phyloP scores from a whole-genome alignment of 2,797 vertebrate genomes.

The Tokudaia tokunoshimensis region DNA sequence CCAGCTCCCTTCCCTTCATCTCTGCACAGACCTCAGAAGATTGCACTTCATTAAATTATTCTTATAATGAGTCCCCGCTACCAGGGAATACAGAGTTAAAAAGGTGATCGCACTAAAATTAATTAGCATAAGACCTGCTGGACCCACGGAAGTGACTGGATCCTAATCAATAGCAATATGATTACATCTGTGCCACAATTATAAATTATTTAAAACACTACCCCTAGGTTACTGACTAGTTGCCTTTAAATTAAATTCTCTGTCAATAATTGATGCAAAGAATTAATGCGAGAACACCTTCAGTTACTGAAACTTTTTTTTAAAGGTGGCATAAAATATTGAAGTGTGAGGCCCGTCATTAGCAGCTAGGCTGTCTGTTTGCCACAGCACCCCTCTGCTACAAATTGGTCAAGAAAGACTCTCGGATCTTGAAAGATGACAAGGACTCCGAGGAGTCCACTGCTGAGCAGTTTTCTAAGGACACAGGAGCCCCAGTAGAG shows the following conservation, averaged over 20 bases:
- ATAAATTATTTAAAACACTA: constrained; percentile 98
- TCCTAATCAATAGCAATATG: constrained; percentile 98
- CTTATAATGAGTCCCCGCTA: constrained; percentile 89
- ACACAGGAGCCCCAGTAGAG: constrained; percentile 83
- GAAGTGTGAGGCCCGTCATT: constrained; percentile 92
- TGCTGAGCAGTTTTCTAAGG: constrained; percentile 86
- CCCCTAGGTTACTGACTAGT: constrained; percentile 95
- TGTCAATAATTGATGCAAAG: constrained; percentile 99
- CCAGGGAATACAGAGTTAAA: constrained; percentile 91
- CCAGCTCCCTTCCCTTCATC: constrained; percentile 33
- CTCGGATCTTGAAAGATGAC: constrained; percentile 89
- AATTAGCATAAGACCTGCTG: constrained; percentile 93
- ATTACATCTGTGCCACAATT: constrained; percentile 95
- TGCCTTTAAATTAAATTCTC: constrained; percentile 99
- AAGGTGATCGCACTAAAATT: constrained; percentile 90
- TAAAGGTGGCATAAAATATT: constrained; percentile 92
- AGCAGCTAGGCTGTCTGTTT: constrained; percentile 90
- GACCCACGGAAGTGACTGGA: constrained; percentile 92
- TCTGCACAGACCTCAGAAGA: constrained; percentile 82
- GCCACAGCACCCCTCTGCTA: constrained; percentile 85
- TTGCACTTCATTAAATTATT: constrained; percentile 88
- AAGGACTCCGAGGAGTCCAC: constrained; percentile 83
- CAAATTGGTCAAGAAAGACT: constrained; percentile 89
- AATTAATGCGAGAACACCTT: constrained; percentile 97
- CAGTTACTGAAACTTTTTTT: constrained; percentile 92